Percentiles rank a stretch among this genome's conserved stretches.
Evolutionary conservation across 1,140 invertebrate species (phyloP).

Genomic region (Drosophila neocordata): DNA sequence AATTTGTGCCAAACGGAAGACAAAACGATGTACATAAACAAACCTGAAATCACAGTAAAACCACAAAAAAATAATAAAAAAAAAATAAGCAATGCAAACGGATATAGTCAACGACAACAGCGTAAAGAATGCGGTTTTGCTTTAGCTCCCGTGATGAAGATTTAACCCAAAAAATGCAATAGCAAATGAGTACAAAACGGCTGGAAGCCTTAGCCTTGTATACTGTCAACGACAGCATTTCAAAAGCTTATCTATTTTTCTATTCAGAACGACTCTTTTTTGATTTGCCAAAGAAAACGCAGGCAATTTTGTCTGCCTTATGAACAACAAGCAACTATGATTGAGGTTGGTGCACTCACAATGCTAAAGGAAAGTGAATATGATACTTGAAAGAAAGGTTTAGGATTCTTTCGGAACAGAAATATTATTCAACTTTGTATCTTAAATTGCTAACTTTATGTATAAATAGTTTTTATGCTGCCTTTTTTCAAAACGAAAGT

Average conservation of each 20-base stretch:
- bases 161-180: not conserved
- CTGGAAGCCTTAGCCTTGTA: conserved; percentile 36
- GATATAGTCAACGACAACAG: not conserved
- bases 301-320: not conserved
- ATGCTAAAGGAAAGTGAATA: conserved; percentile 19
- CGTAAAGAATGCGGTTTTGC: too few species aligned
- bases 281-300: not conserved
- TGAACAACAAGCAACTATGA: conserved; percentile 11
- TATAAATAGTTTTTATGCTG: too few species aligned
- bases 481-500: too few species aligned
- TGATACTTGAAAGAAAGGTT: too few species aligned
- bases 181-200: conserved; percentile 23
- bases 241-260: not conserved
- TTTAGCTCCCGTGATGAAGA: not conserved
- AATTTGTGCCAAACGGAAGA: conserved; percentile 46
- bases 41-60: not conserved
- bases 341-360: conserved; percentile 17
- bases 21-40: conserved; percentile 8
- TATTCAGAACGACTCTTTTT: conserved; percentile 7
- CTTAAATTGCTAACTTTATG: too few species aligned
- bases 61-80: not conserved
- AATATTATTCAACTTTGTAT: too few species aligned
- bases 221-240: conserved; percentile 26
- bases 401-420: too few species aligned
- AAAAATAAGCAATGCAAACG: not conserved